Percentiles rank a stretch among this genome's conserved stretches.
Evolutionary conservation across 2,797 vertebrate species (phyloP).

Genomic region (Kryptopterus vitreolus): DNA sequence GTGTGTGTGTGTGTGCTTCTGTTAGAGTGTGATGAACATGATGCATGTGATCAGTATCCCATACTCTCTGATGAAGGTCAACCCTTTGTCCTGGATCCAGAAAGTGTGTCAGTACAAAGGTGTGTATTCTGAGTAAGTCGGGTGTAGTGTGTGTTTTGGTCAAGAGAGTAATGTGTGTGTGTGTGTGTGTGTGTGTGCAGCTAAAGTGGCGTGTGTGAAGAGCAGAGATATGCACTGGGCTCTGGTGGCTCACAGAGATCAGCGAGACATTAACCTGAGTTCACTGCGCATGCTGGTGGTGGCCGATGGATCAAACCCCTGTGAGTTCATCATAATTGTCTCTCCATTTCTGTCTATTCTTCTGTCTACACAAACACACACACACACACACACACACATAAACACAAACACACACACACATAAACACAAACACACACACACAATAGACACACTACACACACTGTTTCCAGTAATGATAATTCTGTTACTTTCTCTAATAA

Average conservation of each 20-base stretch:
- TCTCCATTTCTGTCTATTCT: background rate
- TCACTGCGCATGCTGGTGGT: slow-evolving; percentile 96
- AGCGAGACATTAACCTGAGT: slow-evolving; percentile 96
- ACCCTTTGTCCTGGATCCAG: slow-evolving; percentile 99
- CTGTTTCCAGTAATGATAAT: background rate
- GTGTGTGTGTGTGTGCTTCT: slow-evolving; percentile 49
- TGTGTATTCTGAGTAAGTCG: slow-evolving; percentile 57
- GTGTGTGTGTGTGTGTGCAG: slow-evolving; percentile 65
- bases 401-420: background rate
- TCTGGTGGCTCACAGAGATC: slow-evolving; percentile 94
- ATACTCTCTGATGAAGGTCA: slow-evolving; percentile 99
- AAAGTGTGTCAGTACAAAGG: slow-evolving; percentile 99
- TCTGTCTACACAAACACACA: background rate
- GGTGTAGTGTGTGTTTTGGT: slow-evolving; percentile 31
- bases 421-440: background rate
- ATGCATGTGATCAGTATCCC: slow-evolving; percentile 99
- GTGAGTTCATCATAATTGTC: slow-evolving; percentile 72
- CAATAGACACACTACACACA: no score
- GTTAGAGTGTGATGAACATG: slow-evolving; percentile 99
- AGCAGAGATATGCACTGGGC: slow-evolving; percentile 99
- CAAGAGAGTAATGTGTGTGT: no score
- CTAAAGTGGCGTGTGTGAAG: slow-evolving; percentile 97
- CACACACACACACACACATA: background rate
- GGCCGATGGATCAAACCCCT: slow-evolving; percentile 96
- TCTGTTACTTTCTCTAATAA: background rate